Base-by-base conservation (phyloP, 2,888 invertebrate genomes). In the Tenthredo distinguenda region DNA sequence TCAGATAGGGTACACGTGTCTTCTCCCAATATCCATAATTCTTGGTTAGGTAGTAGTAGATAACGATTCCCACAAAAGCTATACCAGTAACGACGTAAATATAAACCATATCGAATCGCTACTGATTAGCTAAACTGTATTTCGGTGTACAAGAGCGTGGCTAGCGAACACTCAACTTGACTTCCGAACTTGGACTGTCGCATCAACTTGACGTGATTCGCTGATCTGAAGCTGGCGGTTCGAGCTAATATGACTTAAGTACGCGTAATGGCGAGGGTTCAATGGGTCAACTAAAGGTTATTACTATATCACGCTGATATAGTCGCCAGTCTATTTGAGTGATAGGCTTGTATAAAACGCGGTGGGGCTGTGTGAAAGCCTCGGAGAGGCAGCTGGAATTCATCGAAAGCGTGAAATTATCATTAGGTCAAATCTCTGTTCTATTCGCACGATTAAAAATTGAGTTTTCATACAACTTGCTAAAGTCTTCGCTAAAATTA, bases 1-100 rank as follows among this genome's bases (percentile, higher is more conserved):
- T 37, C 43, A 65, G 10, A n/a, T 21, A 65, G 15, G 82, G 82
- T 65, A 82, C 26, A 5, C 40, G 12, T 21, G n/a, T 62, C 12
- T 65, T 37, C 43, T 82, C 26, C 82, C 82, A 82, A 43, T 82
- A 62, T 65, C 40, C 43, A 58, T 82, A 43, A 37, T 15, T 82
- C 9, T 18, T 82, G 12, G 40, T 82, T 15, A 65, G 37, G 26
- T 82, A 82, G 12, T 65, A 65, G 26, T 82, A 82, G 0, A 34
- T 47, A 15, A 76, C 7, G 2, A 76, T 31, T 47, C 31, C 71
- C 37, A 47, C 6, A n/a, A 47, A 21, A 26, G 0, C 40, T 18
- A 76, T 26, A 12, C 9, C 21, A 10, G 12, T n/a, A 26, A 21
- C 47, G 12, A 47, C 9, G 26, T 47, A 47, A 76, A 76, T 47